Conservation (phyloP, 2,797 vertebrate genomes). For the Clarias platycephalus region DNA sequence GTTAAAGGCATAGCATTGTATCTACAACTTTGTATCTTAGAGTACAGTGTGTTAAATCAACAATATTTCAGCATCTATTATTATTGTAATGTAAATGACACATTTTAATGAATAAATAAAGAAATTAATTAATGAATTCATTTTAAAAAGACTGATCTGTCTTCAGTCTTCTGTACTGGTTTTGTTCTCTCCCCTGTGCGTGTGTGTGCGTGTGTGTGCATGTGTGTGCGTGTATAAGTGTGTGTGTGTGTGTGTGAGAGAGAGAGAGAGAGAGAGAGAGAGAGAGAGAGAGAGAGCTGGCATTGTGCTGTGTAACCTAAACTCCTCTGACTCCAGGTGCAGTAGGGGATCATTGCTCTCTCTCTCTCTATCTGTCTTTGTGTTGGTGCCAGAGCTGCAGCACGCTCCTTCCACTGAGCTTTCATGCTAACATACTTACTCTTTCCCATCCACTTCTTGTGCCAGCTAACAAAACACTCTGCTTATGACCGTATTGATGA, state of each 20-base stretch:
- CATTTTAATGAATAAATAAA: neutral
- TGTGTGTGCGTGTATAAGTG: neutral
- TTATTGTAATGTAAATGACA: neutral
- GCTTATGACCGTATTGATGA: neutral
- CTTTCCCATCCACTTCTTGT: conserved; percentile 23
- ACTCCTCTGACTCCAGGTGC: conserved; percentile 59
- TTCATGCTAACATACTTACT: conserved; percentile 20
- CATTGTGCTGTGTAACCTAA: conserved; percentile 55
- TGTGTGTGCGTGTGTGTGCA: neutral
- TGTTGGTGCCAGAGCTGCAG: conserved; percentile 48
- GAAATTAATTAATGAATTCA: no score
- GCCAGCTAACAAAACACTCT: conserved; percentile 4
- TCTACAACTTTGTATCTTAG: neutral
- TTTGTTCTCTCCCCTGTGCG: neutral
- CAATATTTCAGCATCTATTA: neutral
- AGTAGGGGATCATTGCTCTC: conserved; percentile 50
- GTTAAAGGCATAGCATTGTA: neutral
- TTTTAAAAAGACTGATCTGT: neutral
- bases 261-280: conserved; percentile 20
- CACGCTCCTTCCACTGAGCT: conserved; percentile 29
- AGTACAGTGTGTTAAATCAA: neutral
- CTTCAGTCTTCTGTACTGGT: neutral
- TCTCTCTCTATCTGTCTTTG: conserved; percentile 34
- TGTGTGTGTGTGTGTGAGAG: neutral
- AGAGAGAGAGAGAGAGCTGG: conserved; percentile 26